Evolutionary conservation across 2,888 invertebrate genomes (phyloP), one percentile per base, ranked within the genome.

Genomic region (Alsophila aescularia): DNA sequence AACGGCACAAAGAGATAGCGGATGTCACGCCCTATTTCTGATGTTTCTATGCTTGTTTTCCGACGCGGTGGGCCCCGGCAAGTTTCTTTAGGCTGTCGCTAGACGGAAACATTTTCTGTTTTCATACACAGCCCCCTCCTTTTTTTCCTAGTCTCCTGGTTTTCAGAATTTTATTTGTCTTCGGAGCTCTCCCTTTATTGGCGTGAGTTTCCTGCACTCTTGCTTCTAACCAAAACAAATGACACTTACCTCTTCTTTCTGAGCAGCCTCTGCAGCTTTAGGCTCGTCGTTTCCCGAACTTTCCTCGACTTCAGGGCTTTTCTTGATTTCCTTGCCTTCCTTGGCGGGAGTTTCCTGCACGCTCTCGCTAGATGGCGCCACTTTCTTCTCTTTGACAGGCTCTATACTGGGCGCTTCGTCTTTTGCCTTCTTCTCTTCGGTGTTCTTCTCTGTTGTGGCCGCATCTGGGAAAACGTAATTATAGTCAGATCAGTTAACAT

Each of bases 321-420:
- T 8, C 7, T 2, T 6, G 24, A 24, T 8, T 5, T 24, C 18
- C 18, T 35, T 1, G 43, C 12, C 24, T 5, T 24, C 18, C 18
- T 35, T 1, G 43, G 18, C 24, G 21, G 15, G 2, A 2, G 27
- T 15, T n/a, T 35, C 36, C 18, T 12, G 10, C 18, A 2, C 32
- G 10, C 27, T 45, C 8, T 39, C 31, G 10, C 36, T n/a, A 32
- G 53, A 18, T 52, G 49, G 12, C n/a, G 36, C 48, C 36, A 51
- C 51, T 27, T 50, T 52, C 10, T 62, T 40, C 40, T 58, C 50
- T n/a, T 41, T 48, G 18, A 14, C 34, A 2, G 31, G 45, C 40
- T 75, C 80, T 83, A 85, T 85, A 69, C 84, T 85, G 0, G 84
- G 83, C 41, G 84, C 82, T 52, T 83, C 77, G 55, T 76, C 64